These are phyloP conservation scores for Nephrotoma flavescens DNA, from an alignment of 2,888 invertebrate genomes.

Conservation along the genomic window DNA sequence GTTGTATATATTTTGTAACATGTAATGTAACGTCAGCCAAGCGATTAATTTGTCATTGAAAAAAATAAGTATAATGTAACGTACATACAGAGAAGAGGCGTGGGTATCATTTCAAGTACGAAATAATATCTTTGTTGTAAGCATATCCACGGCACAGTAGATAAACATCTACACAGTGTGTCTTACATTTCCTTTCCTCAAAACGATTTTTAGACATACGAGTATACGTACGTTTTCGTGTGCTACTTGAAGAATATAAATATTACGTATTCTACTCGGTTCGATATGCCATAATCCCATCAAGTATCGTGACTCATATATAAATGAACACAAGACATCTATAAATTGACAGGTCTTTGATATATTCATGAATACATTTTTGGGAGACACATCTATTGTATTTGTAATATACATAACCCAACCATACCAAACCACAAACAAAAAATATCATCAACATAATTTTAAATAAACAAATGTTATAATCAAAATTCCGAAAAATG, in stretches of 20 bases:
- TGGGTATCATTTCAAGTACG: background rate
- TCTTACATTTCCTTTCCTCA: background rate
- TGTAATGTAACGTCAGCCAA: background rate
- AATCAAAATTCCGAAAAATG: background rate
- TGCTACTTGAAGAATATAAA: background rate
- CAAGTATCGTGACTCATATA: background rate
- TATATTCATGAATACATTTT: background rate
- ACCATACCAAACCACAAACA: background rate
- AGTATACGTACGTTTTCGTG: no score
- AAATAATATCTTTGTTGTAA: background rate
- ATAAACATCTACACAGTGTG: background rate
- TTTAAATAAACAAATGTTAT: background rate
- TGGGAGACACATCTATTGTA: background rate
- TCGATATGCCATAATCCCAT: background rate
- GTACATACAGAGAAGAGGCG: background rate
- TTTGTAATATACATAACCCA: background rate
- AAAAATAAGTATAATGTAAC: background rate
- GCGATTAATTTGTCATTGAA: background rate
- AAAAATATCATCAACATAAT: background rate
- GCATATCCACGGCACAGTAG: background rate
- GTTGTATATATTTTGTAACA: background rate
- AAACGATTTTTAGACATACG: background rate
- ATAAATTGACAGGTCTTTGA: background rate
- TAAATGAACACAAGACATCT: background rate
- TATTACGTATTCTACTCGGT: background rate